These are phyloP conservation scores for Chrysoperla carnea DNA, from an alignment of 1,140 invertebrate genomes.

Conservation along the genomic window DNA sequence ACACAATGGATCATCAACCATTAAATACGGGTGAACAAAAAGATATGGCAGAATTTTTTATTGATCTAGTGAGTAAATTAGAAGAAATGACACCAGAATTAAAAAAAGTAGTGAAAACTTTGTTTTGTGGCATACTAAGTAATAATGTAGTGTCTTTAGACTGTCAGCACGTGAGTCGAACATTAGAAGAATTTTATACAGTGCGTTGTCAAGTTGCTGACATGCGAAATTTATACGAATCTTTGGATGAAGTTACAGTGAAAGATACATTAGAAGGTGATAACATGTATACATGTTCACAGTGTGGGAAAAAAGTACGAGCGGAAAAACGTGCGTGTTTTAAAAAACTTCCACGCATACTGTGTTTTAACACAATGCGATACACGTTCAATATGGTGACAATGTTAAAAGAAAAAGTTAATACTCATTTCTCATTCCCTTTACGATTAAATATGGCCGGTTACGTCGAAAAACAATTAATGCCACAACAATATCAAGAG, in stretches of 20 bases:
- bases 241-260: slow-evolving; percentile 86
- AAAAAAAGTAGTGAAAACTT: slow-evolving; percentile 74
- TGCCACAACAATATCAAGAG: slow-evolving; percentile 67
- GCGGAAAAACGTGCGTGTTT: slow-evolving; percentile 92
- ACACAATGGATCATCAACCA: slow-evolving; percentile 92
- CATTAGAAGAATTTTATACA: slow-evolving; percentile 90
- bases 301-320: slow-evolving; percentile 84
- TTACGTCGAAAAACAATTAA: slow-evolving; percentile 85
- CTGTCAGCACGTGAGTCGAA: slow-evolving; percentile 84
- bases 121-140: slow-evolving; percentile 84
- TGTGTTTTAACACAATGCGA: slow-evolving; percentile 96
- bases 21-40: slow-evolving; percentile 93
- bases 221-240: slow-evolving; percentile 90
- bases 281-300: slow-evolving; percentile 94
- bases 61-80: slow-evolving; percentile 85
- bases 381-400: slow-evolving; percentile 97
- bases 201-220: slow-evolving; percentile 89
- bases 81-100: slow-evolving; percentile 90
- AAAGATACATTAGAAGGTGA: slow-evolving; percentile 93
- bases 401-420: slow-evolving; percentile 93
- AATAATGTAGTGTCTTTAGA: slow-evolving; percentile 91
- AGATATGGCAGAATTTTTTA: slow-evolving; percentile 97
- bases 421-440: slow-evolving; percentile 95
- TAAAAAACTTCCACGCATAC: slow-evolving; percentile 78
- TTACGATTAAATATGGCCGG: slow-evolving; percentile 82